Conservation (phyloP, 64 coral and sea anemone genomes). For the Stylophora pistillata region DNA sequence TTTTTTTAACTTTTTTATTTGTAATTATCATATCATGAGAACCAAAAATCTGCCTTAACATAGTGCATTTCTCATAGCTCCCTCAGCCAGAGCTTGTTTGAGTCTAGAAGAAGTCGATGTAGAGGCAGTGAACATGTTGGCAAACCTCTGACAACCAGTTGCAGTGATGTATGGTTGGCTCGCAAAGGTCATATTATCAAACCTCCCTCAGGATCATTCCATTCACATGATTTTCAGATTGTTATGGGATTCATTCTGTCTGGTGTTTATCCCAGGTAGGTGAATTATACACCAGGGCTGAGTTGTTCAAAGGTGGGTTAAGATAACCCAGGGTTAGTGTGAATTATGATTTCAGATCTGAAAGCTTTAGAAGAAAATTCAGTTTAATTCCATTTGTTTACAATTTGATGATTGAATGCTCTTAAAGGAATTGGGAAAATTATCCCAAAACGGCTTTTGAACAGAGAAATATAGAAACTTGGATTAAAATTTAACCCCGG, state of each 20-base stretch:
- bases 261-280: slow-evolving; percentile 75
- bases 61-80: neutral
- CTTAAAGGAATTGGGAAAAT: too few species aligned
- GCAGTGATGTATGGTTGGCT: slow-evolving; percentile 87
- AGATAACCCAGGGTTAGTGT: too few species aligned
- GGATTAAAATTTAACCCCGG: too few species aligned
- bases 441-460: too few species aligned
- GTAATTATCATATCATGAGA: neutral
- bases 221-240: slow-evolving; percentile 97
- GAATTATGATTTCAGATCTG: too few species aligned
- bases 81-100: slow-evolving; percentile 31
- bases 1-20: too few species aligned
- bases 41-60: neutral
- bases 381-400: too few species aligned
- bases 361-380: too few species aligned
- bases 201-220: slow-evolving; percentile 88
- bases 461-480: too few species aligned
- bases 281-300: neutral
- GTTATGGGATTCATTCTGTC: slow-evolving; percentile 83
- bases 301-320: too few species aligned
- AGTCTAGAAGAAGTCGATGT: slow-evolving; percentile 7
- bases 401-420: too few species aligned
- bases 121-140: slow-evolving; percentile 2
- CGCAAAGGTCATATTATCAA: slow-evolving; percentile 88
- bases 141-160: slow-evolving; percentile 67